A percentile compares a stretch with the other conserved stretches of the same genome.
These are phyloP conservation scores for Drosophila emarginata DNA, from an alignment of 2,888 invertebrate genomes.

Conservation along the genomic window DNA sequence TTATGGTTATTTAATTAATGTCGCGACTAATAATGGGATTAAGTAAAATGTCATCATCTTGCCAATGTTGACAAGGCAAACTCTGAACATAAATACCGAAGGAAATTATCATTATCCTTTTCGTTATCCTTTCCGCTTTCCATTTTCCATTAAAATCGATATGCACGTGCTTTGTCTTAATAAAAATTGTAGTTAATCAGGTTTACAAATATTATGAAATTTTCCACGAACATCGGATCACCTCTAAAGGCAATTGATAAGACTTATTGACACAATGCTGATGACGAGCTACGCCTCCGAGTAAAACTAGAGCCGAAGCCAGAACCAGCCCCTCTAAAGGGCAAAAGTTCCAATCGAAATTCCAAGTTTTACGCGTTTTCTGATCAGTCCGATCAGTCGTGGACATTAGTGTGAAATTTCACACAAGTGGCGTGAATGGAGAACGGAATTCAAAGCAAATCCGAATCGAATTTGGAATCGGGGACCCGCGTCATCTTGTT, in stretches of 20 bases:
- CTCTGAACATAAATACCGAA: too few species aligned
- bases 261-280: conserved; percentile 65
- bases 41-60: neutral
- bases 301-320: neutral
- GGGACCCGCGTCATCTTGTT: conserved; percentile 54
- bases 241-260: conserved; percentile 57
- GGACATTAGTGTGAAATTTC: conserved; percentile 30
- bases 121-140: neutral
- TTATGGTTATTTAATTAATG: conserved; percentile 58
- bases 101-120: neutral
- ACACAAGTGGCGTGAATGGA: conserved; percentile 29
- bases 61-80: neutral
- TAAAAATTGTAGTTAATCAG: neutral
- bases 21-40: conserved; percentile 15
- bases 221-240: conserved; percentile 52
- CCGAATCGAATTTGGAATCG: neutral
- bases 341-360: neutral
- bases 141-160: conserved; percentile 12
- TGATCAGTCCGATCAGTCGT: conserved; percentile 4
- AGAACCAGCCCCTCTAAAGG: conserved; percentile 1
- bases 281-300: conserved; percentile 20
- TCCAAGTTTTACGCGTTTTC: neutral
- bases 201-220: conserved; percentile 45
- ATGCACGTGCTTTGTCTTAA: conserved; percentile 1
- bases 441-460: conserved; percentile 11